phyloP scores from a whole-genome alignment of 2,888 invertebrate genomes.

The Dryobota labecula region DNA sequence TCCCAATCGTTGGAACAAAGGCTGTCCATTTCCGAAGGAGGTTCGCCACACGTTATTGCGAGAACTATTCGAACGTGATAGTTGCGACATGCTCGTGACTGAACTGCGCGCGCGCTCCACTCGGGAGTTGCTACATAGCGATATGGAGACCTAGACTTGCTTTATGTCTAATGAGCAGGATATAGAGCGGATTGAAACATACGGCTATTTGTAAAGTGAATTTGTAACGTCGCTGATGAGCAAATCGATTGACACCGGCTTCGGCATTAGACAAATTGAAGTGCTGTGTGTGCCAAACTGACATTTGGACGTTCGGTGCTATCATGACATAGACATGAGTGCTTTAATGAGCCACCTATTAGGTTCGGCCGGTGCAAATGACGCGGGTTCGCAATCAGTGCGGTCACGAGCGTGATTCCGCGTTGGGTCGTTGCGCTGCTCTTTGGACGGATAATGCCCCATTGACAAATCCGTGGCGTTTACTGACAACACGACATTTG shows the following conservation, averaged over 20 bases:
- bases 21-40: conserved; percentile 73
- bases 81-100: conserved; percentile 81
- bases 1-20: conserved; percentile 72
- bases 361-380: conserved; percentile 64
- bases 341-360: conserved; percentile 68
- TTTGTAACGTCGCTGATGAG: conserved; percentile 32
- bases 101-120: conserved; percentile 64
- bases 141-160: conserved; percentile 61
- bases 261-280: conserved; percentile 48
- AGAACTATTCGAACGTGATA: conserved; percentile 68
- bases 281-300: conserved; percentile 53
- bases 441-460: conserved; percentile 68
- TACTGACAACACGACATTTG: conserved; percentile 64
- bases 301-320: conserved; percentile 42
- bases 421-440: conserved; percentile 65
- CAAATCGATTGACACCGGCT: conserved; percentile 28
- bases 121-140: conserved; percentile 66
- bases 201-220: conserved; percentile 29
- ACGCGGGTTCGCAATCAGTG: conserved; percentile 72
- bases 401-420: conserved; percentile 73
- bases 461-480: conserved; percentile 70
- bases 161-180: conserved; percentile 45
- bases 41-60: conserved; percentile 71
- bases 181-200: conserved; percentile 34
- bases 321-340: conserved; percentile 56